Evolutionary conservation across 2,113 vertebrate genomes (phyloP).

Genomic region (Grallaria varia): DNA sequence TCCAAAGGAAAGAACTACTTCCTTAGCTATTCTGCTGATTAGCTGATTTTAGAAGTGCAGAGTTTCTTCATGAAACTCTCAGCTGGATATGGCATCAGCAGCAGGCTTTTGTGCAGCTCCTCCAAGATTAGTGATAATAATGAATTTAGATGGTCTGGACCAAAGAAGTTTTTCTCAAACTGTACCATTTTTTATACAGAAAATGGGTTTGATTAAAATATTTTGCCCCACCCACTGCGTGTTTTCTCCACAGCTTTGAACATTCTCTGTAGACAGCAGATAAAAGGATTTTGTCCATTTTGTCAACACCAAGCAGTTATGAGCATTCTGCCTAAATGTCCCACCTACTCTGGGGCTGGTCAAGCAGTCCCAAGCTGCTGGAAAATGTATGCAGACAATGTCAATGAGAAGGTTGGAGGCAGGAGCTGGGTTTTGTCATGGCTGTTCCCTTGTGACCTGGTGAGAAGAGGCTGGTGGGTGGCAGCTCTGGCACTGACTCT

Average conservation of each 20-base stretch:
- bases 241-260: not conserved
- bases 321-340: not conserved
- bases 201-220: not conserved
- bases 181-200: not conserved
- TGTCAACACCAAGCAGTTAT: not conserved
- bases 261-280: not conserved
- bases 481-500: accelerated
- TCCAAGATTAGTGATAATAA: not conserved
- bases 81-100: not conserved
- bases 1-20: not conserved
- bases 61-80: not conserved
- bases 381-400: accelerated
- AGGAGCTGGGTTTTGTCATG: not conserved
- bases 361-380: not conserved
- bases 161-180: not conserved
- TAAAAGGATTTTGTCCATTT: not conserved
- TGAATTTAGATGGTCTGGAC: not conserved
- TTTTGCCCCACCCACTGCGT: not conserved
- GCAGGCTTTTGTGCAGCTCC: not conserved
- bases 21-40: not conserved
- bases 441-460: not conserved
- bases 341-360: accelerated
- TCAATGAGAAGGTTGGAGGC: not conserved
- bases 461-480: not conserved
- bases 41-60: not conserved